Percentiles rank a stretch among this genome's conserved stretches.
Evolutionary conservation across 1,140 invertebrate genomes (phyloP).

Genomic region (Cotesia chilonis): DNA sequence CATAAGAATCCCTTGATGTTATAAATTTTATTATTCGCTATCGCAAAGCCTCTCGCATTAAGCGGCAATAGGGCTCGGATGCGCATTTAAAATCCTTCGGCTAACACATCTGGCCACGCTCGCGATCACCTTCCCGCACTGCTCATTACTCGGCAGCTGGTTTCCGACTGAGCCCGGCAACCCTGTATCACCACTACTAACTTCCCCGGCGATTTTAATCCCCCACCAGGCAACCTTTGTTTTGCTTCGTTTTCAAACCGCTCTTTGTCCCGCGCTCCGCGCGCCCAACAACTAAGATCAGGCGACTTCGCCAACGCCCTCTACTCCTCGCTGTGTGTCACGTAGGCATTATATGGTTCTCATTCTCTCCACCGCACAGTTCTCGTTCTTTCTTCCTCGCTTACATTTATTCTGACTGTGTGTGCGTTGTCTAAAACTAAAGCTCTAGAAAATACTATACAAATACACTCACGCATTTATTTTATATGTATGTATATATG

Average conservation of each 20-base stretch:
- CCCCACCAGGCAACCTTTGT: conserved; percentile 1
- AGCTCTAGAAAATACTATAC: too few species aligned
- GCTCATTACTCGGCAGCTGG: conserved; percentile 61
- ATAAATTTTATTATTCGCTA: conserved; percentile 46
- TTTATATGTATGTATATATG: not conserved
- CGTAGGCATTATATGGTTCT: conserved; percentile 45
- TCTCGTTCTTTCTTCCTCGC: not conserved
- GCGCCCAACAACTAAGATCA: conserved; percentile 33
- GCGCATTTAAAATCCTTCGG: conserved; percentile 61
- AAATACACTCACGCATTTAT: not conserved
- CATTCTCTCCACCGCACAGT: conserved; percentile 4
- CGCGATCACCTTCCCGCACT: conserved; percentile 62
- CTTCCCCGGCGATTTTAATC: conserved; percentile 15
- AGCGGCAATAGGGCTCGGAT: conserved; percentile 60
- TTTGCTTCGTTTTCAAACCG: conserved; percentile 10
- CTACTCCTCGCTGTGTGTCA: conserved; percentile 44
- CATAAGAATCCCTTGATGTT: conserved; percentile 26
- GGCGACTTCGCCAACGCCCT: conserved; percentile 49
- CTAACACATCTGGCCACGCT: conserved; percentile 62
- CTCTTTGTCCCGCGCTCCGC: not conserved
- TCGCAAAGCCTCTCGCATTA: conserved; percentile 56
- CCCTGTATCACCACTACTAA: conserved; percentile 49
- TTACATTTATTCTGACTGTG: not conserved
- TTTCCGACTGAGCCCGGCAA: conserved; percentile 62
- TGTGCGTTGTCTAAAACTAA: too few species aligned